Evolutionary conservation across 2,797 vertebrate species (phyloP), one percentile per base, ranked within the genome.

Genomic region (Enteromius mattozi): DNA sequence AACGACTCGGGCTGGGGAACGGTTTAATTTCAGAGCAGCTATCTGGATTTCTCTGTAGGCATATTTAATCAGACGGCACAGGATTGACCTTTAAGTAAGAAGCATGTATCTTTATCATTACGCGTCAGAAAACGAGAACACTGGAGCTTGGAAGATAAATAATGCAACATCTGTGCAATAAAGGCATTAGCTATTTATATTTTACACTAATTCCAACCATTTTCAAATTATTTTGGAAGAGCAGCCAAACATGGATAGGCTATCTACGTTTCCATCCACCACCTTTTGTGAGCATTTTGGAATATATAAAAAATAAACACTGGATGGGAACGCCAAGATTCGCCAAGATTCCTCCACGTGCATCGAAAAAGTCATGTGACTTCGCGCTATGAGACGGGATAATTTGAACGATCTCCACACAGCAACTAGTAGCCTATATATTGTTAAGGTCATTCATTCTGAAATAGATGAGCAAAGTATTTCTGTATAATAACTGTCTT

Each of bases 331-430:
- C 0, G 3, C 4, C 35, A 35, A 35, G 35, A 35, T 5, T 3
- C 35, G 27, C 2, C n/a, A n/a, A n/a, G n/a, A 51, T 51, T 51
- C 6, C 49, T 51, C 0, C 49, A 51, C 19, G 94, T 95, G 90
- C 88, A 51, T 19, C 0, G 1, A 51, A 51, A 51, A 51, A 51
- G 49, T 51, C 1, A 51, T 19, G 16, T 5, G 49, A 51, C 49
- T 6, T 51, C 6, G 14, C 17, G 0, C 14, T 5, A 51, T 51
- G 49, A 6, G 49, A 51, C 1, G 1, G 16, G 49, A 51, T 51
- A 51, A 51, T 5, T 51, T 51, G 27, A 6, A 19, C 45, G 3
- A 47, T 47, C 14, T 47, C 45, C 14, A 14, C 13, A 47, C 45
- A 4, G 45, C 13, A 47, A 14, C 45, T 47, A 37, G 35, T 35